Evolutionary conservation across 1,140 invertebrate species (phyloP).

Genomic region (Drosophila orena): DNA sequence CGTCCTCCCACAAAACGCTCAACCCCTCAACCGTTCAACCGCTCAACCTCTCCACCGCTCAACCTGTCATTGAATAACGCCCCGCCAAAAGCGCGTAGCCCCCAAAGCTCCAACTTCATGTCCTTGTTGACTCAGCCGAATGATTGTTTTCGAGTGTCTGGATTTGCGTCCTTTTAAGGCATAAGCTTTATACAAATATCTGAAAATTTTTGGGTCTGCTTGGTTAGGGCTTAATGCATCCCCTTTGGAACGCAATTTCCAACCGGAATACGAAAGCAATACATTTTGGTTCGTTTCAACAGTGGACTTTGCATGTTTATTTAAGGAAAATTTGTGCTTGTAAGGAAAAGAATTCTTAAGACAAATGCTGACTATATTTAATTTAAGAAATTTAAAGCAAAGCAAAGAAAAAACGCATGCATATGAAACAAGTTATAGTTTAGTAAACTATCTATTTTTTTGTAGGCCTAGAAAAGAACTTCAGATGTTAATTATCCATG

Average conservation of each 20-base stretch:
- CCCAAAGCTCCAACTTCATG: constrained; percentile 45
- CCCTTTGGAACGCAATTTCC: constrained; percentile 13
- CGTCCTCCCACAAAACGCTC: constrained; percentile 5
- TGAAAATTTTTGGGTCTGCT: constrained; percentile 39
- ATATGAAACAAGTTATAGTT: too few relatives aligned
- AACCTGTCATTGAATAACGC: constrained; percentile 52
- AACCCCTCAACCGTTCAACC: neutral
- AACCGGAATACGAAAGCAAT: neutral
- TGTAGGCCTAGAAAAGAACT: neutral
- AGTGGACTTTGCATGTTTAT: neutral
- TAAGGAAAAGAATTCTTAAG: neutral
- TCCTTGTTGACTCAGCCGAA: constrained; percentile 80
- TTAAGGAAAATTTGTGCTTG: neutral
- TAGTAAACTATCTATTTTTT: neutral
- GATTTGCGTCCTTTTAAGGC: constrained; percentile 67
- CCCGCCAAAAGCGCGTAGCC: constrained; percentile 22
- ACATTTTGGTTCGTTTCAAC: neutral
- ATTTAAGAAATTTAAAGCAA: too few relatives aligned
- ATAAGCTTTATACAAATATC: constrained; percentile 54
- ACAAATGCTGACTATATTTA: too few relatives aligned
- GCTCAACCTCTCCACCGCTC: too few relatives aligned
- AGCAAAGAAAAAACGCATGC: too few relatives aligned
- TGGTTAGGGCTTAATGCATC: constrained; percentile 31
- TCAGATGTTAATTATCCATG: neutral
- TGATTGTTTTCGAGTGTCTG: constrained; percentile 80